A percentile compares a stretch with the other conserved stretches of the same genome.
Evolutionary conservation across 1,140 invertebrate species (phyloP).

Genomic region (Brachionus angularis): DNA sequence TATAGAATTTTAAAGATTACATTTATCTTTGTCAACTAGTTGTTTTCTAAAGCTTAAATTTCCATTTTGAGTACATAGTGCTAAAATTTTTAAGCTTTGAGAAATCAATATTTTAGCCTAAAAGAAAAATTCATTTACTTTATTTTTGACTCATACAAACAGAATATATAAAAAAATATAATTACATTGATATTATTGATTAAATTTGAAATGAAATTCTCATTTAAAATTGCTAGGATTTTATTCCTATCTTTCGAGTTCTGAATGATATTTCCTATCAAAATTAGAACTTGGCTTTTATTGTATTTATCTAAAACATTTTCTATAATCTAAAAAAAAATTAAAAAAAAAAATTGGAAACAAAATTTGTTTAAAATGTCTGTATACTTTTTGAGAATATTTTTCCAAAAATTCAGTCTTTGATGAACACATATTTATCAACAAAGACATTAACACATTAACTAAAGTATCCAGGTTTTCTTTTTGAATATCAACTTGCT

Average conservation of each 20-base stretch:
- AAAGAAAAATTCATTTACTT: background rate
- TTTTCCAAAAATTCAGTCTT: background rate
- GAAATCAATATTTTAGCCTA: background rate
- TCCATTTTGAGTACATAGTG: slow-evolving; percentile 3
- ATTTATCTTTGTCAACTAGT: background rate
- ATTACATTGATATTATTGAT: slow-evolving; percentile 8
- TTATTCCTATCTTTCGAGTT: background rate
- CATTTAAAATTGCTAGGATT: background rate
- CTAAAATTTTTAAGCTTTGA: slow-evolving; percentile 2
- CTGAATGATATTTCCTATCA: slow-evolving; percentile 12
- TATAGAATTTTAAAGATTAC: background rate
- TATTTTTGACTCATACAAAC: no score
- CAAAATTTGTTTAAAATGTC: background rate
- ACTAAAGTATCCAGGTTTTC: background rate
- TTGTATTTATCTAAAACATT: background rate
- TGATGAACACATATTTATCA: background rate
- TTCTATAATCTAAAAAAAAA: background rate
- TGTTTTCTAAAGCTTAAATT: slow-evolving; percentile 1
- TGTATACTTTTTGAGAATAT: slow-evolving; percentile 8
- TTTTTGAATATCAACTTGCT: background rate
- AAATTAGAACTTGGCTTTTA: background rate
- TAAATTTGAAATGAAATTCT: slow-evolving; percentile 6
- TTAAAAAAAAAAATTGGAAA: background rate
- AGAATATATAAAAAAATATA: background rate
- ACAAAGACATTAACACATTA: background rate